phyloP scores from a whole-genome alignment of 2,113 vertebrate genomes.

The Nibea coibor region DNA sequence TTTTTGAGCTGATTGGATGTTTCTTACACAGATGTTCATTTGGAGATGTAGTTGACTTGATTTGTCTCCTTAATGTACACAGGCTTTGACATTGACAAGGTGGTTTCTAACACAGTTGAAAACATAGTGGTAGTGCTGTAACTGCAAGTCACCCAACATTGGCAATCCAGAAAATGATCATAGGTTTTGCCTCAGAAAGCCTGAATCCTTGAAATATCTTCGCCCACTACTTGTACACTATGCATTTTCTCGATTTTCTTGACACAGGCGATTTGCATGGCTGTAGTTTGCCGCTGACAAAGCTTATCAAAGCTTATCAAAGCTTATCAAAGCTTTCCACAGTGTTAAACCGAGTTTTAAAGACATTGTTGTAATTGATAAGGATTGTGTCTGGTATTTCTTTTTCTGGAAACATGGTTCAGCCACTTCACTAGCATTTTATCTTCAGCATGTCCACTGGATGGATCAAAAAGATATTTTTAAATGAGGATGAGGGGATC shows the following conservation, averaged over 20 bases:
- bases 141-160: neutral
- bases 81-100: neutral
- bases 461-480: conserved; percentile 13
- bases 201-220: neutral
- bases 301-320: neutral
- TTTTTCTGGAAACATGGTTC: neutral
- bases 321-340: neutral
- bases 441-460: neutral
- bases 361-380: neutral
- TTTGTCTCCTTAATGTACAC: neutral
- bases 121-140: neutral
- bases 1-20: neutral
- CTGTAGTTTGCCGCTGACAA: neutral
- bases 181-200: neutral
- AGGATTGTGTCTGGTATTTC: neutral
- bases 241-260: neutral
- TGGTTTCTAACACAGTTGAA: neutral
- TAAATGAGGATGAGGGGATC: neutral
- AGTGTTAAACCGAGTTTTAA: neutral
- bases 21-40: neutral
- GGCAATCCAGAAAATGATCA: neutral
- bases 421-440: neutral
- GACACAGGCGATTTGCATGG: neutral
- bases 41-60: neutral
- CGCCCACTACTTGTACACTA: neutral